Evolutionary conservation across 2,797 vertebrate species (phyloP), one percentile per base, ranked within the genome.

Genomic region (Chanos chanos): DNA sequence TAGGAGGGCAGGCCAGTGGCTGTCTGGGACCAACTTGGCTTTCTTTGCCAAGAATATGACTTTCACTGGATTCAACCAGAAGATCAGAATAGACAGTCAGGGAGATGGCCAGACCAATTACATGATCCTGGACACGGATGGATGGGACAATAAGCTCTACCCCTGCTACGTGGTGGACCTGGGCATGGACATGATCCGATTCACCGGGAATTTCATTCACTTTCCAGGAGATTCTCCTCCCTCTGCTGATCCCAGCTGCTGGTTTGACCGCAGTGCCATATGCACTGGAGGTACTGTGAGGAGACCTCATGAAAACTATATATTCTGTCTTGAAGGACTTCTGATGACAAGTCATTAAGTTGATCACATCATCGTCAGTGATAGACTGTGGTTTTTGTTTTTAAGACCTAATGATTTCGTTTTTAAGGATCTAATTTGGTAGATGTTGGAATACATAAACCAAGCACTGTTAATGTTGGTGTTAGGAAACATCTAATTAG

Each of bases 41-140:
- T 86, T 85, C 51, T 89, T 89, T 74, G 89, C 81, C 2, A 91
- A 85, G 75, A 95, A 94, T 71, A 75, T 84, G n/a, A 88, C 88
- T 19, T 94, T 94, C 66, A 68, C 70, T 3, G 94, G 95, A 61
- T 98, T 98, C 83, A 96, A 87, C 77, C 92, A 93, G 75, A 70
- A 59, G 45, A 64, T 97, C 49, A 76, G 68, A 55, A 90, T 89
- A 40, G 89, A 94, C 65, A 68, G 28, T 4, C 25, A 19, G 15
- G 94, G 96, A 18, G 85, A 86, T 0, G 77, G 87, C 6, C 79
- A 88, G 73, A 90, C 81, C 62, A 89, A 61, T 55, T 97, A 92
- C 0, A 75, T 97, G 60, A 72, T 98, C 60, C 76, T 98, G 77
- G 95, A 98, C 75, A 85, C 90, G 2, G 83, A 92, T 13, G 86